Evolutionary conservation across 2,113 vertebrate genomes (phyloP).

Genomic region (Falcunculus frontatus): DNA sequence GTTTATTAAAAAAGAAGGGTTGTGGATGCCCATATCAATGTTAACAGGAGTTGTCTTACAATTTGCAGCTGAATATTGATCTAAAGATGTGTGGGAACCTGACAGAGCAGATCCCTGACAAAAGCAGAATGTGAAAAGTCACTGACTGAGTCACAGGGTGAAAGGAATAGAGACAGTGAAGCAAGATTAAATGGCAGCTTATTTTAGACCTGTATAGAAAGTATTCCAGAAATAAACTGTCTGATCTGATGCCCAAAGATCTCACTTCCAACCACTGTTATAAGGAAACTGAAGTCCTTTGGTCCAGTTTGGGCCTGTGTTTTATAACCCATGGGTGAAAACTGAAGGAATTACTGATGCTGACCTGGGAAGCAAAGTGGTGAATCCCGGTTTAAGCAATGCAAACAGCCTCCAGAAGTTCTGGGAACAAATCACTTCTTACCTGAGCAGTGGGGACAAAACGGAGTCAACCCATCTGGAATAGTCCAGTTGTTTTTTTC

Average conservation of each 20-base stretch:
- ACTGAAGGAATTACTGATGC: background rate
- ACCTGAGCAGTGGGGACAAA: background rate
- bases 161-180: background rate
- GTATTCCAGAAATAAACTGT: background rate
- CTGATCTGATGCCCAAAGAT: background rate
- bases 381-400: background rate
- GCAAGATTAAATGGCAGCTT: background rate
- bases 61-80: background rate
- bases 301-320: background rate
- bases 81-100: background rate
- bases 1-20: background rate
- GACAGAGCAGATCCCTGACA: background rate
- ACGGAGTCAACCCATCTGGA: background rate
- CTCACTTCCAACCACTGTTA: background rate
- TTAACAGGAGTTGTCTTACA: background rate
- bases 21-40: background rate
- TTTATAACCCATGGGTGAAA: background rate
- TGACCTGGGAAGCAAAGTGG: background rate
- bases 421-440: background rate
- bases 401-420: background rate
- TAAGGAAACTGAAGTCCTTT: background rate
- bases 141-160: background rate
- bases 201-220: background rate
- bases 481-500: background rate
- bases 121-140: background rate